Evolutionary conservation across 92 coral and sea anemone genomes (phyloP).

Genomic region (Epizoanthus stellaris): DNA sequence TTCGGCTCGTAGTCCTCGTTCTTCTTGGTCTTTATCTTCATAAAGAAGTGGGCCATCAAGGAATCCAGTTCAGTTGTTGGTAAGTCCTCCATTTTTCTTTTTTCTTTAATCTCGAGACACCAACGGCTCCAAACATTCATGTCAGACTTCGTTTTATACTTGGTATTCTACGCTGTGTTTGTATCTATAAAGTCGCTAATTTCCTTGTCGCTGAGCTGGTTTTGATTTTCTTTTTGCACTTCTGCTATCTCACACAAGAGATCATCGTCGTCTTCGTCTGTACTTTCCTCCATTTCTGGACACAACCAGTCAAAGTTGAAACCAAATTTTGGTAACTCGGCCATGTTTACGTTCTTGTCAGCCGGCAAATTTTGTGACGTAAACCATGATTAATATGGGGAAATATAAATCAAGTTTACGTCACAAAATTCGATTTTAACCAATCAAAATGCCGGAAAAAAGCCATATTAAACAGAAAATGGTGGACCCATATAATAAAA

Average conservation of each 20-base stretch:
- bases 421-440: not conserved
- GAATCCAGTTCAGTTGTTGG: conserved; percentile 12
- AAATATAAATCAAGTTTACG: too few relatives aligned
- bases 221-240: not conserved
- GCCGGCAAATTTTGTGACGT: not conserved
- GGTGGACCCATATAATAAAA: not conserved
- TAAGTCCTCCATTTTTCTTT: not conserved
- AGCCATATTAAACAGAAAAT: too few relatives aligned
- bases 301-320: not conserved
- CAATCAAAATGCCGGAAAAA: not conserved
- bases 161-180: not conserved
- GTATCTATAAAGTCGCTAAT: conserved; percentile 2
- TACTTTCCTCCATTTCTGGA: not conserved
- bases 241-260: not conserved
- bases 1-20: conserved; percentile 18
- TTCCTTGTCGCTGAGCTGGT: not conserved
- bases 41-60: conserved; percentile 2
- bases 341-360: not conserved
- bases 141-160: not conserved
- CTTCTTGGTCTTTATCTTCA: not conserved
- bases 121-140: too few relatives aligned
- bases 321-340: conserved; percentile 2
- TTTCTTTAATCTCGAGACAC: not conserved
- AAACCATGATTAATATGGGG: not conserved
- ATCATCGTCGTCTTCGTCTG: not conserved